phyloP scores from a whole-genome alignment of 2,113 vertebrate genomes.

The Syrmaticus mikado region DNA sequence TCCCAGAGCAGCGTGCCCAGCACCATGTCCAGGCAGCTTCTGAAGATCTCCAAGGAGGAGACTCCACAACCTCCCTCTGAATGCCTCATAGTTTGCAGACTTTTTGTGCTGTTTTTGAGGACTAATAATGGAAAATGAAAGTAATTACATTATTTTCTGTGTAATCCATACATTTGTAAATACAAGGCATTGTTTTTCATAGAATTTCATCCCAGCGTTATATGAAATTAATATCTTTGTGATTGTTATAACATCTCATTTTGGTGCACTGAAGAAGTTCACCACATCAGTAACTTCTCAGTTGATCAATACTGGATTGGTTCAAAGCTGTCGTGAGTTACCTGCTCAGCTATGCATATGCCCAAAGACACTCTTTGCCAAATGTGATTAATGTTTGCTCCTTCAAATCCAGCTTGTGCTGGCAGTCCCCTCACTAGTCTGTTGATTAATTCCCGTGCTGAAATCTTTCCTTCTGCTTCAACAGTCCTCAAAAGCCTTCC shows the following conservation, averaged over 20 bases:
- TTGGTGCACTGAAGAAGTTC: neutral
- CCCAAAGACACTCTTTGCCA: neutral
- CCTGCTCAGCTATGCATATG: fast-evolving
- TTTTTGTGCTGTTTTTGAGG: neutral
- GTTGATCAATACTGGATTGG: neutral
- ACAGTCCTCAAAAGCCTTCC: neutral
- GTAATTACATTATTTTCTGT: neutral
- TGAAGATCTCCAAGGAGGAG: neutral
- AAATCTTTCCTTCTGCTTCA: neutral
- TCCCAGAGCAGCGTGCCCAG: neutral
- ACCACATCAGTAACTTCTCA: neutral
- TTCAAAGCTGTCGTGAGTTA: neutral
- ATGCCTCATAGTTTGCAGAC: neutral
- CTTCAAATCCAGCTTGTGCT: neutral
- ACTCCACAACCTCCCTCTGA: neutral
- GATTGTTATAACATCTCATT: neutral
- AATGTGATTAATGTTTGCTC: neutral
- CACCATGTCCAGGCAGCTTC: no score
- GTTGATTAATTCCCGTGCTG: neutral
- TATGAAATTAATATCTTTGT: neutral
- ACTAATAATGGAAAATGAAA: constrained; percentile 14
- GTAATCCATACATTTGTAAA: neutral
- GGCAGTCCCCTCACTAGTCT: neutral
- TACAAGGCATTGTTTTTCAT: neutral
- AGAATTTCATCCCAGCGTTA: neutral